phyloP scores from a whole-genome alignment of 2,888 invertebrate genomes.

The Drosophila cyrtoloma region DNA sequence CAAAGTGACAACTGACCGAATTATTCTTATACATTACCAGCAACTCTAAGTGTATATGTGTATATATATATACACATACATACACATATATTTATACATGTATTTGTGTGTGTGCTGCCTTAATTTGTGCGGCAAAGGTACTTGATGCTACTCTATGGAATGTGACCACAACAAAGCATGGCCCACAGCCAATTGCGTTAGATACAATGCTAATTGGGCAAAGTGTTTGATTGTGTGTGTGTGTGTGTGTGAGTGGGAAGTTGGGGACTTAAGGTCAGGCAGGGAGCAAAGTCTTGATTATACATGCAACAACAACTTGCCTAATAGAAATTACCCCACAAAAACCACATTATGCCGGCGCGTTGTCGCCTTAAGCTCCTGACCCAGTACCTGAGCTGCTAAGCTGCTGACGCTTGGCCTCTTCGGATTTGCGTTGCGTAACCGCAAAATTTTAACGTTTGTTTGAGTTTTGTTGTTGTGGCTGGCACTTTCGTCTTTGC shows the following conservation, averaged over 20 bases:
- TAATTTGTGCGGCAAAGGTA: constrained; percentile 51
- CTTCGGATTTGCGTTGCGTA: constrained; percentile 65
- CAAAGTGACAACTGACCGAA: constrained; percentile 79
- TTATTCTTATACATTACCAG: constrained; percentile 50
- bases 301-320: constrained; percentile 63
- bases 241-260: constrained; percentile 8
- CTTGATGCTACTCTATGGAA: constrained; percentile 50
- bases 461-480: constrained; percentile 59
- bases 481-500: constrained; percentile 56
- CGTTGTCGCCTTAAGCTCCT: constrained; percentile 54
- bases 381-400: constrained; percentile 24
- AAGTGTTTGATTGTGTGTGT: constrained; percentile 30
- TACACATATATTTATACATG: constrained; percentile 9
- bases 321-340: constrained; percentile 76
- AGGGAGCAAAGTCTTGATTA: constrained; percentile 51
- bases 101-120: constrained; percentile 12
- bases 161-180: constrained; percentile 75
- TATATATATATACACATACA: constrained; percentile 5
- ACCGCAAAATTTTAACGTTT: constrained; percentile 78
- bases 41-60: neutral
- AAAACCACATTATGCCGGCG: constrained; percentile 78
- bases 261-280: constrained; percentile 26
- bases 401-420: constrained; percentile 44
- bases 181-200: constrained; percentile 74
- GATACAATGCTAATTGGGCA: constrained; percentile 75